A percentile compares a stretch with the other conserved stretches of the same genome.
These are phyloP conservation scores for Halcyon leucocephala DNA, from an alignment of 2,797 vertebrate genomes.

Conservation along the genomic window DNA sequence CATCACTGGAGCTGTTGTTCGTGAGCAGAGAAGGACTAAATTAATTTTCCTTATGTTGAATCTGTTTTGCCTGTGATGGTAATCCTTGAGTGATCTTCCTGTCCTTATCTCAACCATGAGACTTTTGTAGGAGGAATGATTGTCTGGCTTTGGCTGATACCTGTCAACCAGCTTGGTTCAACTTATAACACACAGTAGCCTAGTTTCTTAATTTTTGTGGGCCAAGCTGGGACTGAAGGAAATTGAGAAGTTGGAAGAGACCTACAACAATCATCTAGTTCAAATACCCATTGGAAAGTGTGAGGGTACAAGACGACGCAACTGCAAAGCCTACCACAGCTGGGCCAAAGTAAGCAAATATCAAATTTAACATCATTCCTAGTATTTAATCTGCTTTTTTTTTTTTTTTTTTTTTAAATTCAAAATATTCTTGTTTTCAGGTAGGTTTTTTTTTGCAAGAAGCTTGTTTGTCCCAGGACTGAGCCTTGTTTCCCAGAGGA, in stretches of 20 bases:
- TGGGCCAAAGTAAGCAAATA: neutral
- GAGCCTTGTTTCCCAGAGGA: neutral
- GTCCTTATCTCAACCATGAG: neutral
- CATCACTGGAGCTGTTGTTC: no score
- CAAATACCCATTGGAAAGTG: neutral
- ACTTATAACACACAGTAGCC: neutral
- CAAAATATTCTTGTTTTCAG: neutral
- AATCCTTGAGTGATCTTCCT: neutral
- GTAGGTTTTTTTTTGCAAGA: neutral
- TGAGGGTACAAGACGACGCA: neutral
- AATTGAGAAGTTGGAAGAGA: neutral
- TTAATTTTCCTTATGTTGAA: no score
- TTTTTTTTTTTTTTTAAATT: neutral
- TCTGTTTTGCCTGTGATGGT: neutral
- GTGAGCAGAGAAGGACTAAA: no score
- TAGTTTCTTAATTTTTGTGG: neutral
- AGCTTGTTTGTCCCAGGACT: neutral
- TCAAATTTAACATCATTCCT: neutral
- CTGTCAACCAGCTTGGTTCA: no score
- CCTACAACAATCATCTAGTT: no score
- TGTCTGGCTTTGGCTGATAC: neutral
- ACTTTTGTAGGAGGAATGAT: neutral
- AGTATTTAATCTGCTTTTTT: neutral
- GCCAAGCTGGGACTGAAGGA: neutral
- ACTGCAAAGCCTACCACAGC: neutral